phyloP scores from a whole-genome alignment of 2,113 vertebrate genomes.

The Dunckerocampus dactyliophorus region DNA sequence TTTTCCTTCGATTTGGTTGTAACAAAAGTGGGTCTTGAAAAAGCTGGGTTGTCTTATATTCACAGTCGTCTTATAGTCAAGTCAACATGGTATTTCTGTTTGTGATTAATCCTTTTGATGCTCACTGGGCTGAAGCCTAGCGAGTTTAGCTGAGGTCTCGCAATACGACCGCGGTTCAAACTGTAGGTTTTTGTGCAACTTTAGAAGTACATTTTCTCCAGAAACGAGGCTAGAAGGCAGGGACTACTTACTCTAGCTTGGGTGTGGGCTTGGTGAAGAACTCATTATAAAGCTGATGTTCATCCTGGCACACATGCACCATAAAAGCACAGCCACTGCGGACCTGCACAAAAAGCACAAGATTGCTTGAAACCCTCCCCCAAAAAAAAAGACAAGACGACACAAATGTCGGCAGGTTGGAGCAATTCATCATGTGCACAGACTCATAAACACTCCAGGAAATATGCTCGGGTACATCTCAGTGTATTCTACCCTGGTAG shows the following conservation, averaged over 20 bases:
- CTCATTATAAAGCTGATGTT: constrained; percentile 93
- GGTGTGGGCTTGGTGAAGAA: constrained; percentile 92
- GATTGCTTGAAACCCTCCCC: constrained; percentile 2
- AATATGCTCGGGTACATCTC: constrained; percentile 28
- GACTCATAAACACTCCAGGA: constrained; percentile 28
- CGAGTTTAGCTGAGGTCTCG: too few relatives aligned
- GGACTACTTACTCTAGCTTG: constrained; percentile 88
- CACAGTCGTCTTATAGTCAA: too few relatives aligned
- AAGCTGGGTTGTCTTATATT: too few relatives aligned
- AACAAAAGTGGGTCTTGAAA: too few relatives aligned
- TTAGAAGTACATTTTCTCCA: neutral
- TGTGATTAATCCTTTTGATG: too few relatives aligned
- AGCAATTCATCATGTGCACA: constrained; percentile 45
- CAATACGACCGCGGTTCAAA: too few relatives aligned
- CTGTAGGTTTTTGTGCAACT: neutral
- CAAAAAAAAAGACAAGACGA: constrained; percentile 1
- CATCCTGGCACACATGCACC: constrained; percentile 98
- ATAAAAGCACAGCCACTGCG: constrained; percentile 98
- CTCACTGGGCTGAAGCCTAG: too few relatives aligned
- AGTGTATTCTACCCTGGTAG: constrained; percentile 23
- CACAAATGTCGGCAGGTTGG: constrained; percentile 21
- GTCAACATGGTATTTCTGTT: too few relatives aligned
- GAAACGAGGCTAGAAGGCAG: neutral
- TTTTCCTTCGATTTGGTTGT: too few relatives aligned
- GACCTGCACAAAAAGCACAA: constrained; percentile 71